Evolutionary conservation across 2,888 invertebrate species (phyloP).

Genomic region (Oligia strigilis): DNA sequence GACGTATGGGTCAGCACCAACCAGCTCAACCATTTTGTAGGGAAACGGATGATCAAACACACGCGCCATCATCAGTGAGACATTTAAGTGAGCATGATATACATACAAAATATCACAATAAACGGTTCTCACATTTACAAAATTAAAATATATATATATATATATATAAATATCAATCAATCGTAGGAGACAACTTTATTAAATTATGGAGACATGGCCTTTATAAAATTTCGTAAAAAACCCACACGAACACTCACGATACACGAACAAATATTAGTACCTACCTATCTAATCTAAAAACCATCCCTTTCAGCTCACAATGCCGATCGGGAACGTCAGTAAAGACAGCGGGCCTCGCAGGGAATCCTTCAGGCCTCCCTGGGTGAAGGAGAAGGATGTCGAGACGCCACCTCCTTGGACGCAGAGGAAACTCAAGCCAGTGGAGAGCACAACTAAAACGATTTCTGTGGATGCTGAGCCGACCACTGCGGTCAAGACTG

Average conservation of each 20-base stretch:
- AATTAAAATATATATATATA: no score
- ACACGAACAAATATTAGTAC: neutral
- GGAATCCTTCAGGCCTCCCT: constrained; percentile 93
- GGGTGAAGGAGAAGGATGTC: constrained; percentile 93
- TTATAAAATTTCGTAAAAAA: neutral
- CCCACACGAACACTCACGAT: neutral
- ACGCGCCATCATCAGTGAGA: no score
- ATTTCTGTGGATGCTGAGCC: constrained; percentile 70
- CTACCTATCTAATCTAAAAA: neutral
- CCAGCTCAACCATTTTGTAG: no score
- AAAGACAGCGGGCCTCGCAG: constrained; percentile 90
- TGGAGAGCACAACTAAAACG: constrained; percentile 75
- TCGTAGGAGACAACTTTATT: neutral
- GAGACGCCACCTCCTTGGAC: constrained; percentile 92
- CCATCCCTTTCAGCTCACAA: constrained; percentile 71
- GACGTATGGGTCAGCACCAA: no score
- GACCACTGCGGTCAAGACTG: constrained; percentile 64
- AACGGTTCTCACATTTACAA: no score
- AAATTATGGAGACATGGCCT: neutral
- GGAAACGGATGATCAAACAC: no score
- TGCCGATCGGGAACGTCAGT: constrained; percentile 88
- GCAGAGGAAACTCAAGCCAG: constrained; percentile 88
- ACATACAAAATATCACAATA: no score
- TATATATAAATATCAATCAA: neutral
- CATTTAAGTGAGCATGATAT: no score